phyloP scores from a whole-genome alignment of 2,888 invertebrate genomes.

The Cotesia congregata region DNA sequence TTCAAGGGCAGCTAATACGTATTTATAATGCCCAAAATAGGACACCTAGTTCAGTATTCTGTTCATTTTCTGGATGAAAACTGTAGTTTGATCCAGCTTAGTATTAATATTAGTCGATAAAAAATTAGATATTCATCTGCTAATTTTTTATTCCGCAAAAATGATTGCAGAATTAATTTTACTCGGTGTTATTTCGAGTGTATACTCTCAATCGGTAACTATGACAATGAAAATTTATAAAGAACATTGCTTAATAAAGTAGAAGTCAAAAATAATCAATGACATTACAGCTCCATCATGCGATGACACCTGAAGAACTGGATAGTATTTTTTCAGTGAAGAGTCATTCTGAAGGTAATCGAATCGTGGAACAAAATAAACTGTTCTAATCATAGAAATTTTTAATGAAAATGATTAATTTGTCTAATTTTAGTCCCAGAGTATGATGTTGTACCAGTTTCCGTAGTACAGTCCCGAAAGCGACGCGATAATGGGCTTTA shows the following conservation, averaged over 20 bases:
- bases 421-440: slow-evolving; percentile 20
- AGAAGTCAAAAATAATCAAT: background rate
- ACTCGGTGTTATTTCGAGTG: background rate
- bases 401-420: too few species aligned
- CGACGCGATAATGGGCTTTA: slow-evolving; percentile 13
- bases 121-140: background rate
- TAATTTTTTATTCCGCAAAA: background rate
- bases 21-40: background rate
- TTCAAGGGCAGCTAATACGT: background rate
- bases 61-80: too few species aligned
- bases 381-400: too few species aligned
- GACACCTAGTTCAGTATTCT: background rate
- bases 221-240: background rate
- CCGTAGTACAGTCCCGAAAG: slow-evolving; percentile 9
- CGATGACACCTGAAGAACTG: background rate
- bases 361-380: background rate
- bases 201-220: background rate
- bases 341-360: background rate
- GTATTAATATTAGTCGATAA: background rate
- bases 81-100: too few species aligned
- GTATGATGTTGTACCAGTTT: slow-evolving; percentile 37
- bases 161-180: background rate
- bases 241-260: background rate
- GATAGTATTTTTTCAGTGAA: background rate
- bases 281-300: background rate